These are phyloP conservation scores for Galemys pyrenaicus DNA, from an alignment of 2,113 vertebrate species.

Conservation along the genomic window DNA sequence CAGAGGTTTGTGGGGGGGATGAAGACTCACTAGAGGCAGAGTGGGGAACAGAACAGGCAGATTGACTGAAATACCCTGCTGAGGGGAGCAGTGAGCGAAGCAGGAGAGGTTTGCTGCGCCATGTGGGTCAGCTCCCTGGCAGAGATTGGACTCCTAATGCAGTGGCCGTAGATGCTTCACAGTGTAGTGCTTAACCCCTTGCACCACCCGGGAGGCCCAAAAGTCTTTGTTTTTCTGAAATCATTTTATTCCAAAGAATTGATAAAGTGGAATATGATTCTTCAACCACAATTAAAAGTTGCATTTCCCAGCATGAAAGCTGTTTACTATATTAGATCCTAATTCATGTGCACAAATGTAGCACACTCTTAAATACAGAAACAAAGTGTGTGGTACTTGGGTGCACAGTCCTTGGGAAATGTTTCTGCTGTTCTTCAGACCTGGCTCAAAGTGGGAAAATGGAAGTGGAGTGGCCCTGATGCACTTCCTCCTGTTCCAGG, in stretches of 20 bases:
- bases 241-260: not conserved
- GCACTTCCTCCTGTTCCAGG: not conserved
- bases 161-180: too few relatives aligned
- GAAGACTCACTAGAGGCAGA: too few relatives aligned
- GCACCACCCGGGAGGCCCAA: too few relatives aligned
- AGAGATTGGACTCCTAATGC: too few relatives aligned
- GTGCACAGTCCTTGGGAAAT: not conserved
- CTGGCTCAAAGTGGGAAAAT: not conserved
- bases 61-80: too few relatives aligned
- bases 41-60: too few relatives aligned
- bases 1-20: too few relatives aligned
- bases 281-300: not conserved
- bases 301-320: not conserved
- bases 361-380: not conserved
- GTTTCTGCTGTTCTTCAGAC: not conserved
- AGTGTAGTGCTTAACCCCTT: too few relatives aligned
- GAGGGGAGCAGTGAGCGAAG: too few relatives aligned
- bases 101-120: too few relatives aligned
- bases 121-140: too few relatives aligned
- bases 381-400: not conserved
- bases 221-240: slow-evolving; percentile 21
- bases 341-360: not conserved
- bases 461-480: not conserved
- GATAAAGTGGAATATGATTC: not conserved
- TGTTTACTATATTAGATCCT: not conserved